phyloP scores from a whole-genome alignment of 2,797 vertebrate genomes.

The Astyanax mexicanus region DNA sequence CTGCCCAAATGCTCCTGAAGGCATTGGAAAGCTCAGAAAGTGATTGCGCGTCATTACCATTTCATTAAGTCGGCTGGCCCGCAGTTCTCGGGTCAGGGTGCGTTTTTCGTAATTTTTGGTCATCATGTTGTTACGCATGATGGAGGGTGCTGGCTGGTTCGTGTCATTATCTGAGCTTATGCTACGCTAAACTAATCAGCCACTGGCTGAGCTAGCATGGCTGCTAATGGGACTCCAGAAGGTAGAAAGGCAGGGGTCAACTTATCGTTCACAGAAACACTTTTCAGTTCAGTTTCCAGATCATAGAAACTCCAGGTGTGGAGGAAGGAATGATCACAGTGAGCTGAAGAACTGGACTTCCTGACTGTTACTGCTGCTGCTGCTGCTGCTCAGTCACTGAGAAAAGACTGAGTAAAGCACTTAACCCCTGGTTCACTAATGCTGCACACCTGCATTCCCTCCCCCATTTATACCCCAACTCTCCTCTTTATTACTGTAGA shows the following conservation, averaged over 20 bases:
- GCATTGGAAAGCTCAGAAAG: conserved; percentile 28
- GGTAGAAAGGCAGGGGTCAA: conserved; percentile 6
- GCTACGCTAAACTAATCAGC: conserved; percentile 8
- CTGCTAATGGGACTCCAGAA: neutral
- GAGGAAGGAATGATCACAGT: too few species aligned
- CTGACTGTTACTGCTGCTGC: neutral
- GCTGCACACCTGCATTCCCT: conserved; percentile 10
- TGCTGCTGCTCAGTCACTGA: too few species aligned
- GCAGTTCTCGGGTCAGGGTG: conserved; percentile 27
- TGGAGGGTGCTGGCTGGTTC: conserved; percentile 29
- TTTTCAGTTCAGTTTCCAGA: neutral
- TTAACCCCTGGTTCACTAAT: neutral
- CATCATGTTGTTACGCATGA: conserved; percentile 49
- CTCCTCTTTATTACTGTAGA: neutral
- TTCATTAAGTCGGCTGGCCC: conserved; percentile 45
- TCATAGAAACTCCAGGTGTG: neutral
- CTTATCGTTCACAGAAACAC: conserved; percentile 20
- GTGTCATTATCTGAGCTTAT: conserved; percentile 18
- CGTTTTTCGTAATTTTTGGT: conserved; percentile 39
- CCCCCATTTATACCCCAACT: neutral
- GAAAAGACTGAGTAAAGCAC: neutral
- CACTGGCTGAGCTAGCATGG: neutral
- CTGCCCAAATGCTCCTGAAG: conserved; percentile 28
- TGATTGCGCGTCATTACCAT: conserved; percentile 40
- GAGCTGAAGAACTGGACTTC: neutral